Evolutionary conservation across 2,113 vertebrate species (phyloP).

Genomic region (Leptobrachium leishanense): DNA sequence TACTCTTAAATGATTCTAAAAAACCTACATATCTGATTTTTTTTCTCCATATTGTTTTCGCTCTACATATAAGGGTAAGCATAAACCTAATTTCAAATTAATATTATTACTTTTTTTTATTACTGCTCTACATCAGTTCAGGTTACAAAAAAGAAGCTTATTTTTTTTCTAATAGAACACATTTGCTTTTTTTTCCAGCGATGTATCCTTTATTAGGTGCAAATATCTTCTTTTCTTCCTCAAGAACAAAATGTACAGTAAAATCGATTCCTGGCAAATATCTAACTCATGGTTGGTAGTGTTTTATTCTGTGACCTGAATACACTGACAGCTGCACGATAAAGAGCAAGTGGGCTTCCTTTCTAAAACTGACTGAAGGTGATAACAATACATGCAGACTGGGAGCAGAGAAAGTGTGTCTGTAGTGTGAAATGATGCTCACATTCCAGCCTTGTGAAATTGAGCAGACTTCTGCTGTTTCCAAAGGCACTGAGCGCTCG

Average conservation of each 20-base stretch:
- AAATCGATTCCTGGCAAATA: slow-evolving; percentile 21
- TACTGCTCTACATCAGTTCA: too few relatives aligned
- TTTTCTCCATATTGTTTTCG: too few relatives aligned
- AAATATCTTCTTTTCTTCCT: slow-evolving; percentile 1
- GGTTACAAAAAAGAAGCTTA: too few relatives aligned
- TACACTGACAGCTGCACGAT: slow-evolving; percentile 33
- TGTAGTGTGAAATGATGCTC: slow-evolving; percentile 44
- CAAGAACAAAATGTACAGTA: slow-evolving; percentile 4
- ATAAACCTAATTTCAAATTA: too few relatives aligned
- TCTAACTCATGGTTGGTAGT: slow-evolving; percentile 2
- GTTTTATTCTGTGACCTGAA: slow-evolving; percentile 44
- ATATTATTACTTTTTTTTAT: too few relatives aligned
- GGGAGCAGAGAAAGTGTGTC: neutral
- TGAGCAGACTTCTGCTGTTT: slow-evolving; percentile 2
- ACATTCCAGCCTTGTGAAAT: slow-evolving; percentile 40
- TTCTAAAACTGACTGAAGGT: slow-evolving; percentile 4
- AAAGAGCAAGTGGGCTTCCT: slow-evolving; percentile 5
- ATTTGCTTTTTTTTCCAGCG: neutral
- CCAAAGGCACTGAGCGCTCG: slow-evolving; percentile 1
- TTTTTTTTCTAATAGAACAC: neutral
- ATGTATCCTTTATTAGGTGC: neutral
- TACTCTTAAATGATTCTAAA: too few relatives aligned
- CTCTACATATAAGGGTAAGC: too few relatives aligned
- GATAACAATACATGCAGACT: slow-evolving; percentile 5
- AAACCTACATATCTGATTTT: too few relatives aligned